Conservation (phyloP, 2,797 vertebrate genomes). For the Esox lucius region DNA sequence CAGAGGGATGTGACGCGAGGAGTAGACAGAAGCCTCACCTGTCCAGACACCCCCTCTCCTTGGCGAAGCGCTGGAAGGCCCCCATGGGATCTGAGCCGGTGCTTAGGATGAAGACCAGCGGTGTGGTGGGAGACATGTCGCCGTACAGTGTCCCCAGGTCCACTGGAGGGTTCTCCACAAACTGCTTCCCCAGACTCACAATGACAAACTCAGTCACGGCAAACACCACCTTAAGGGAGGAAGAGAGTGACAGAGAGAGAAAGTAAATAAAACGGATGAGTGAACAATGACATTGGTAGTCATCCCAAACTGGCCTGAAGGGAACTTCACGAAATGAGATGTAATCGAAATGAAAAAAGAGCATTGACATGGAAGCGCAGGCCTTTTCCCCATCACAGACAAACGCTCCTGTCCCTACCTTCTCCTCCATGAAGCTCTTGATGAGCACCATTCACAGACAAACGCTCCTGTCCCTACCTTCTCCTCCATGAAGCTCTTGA, state of each 20-base stretch:
- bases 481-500: too few species aligned
- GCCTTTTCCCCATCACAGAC: background rate
- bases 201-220: constrained; percentile 83
- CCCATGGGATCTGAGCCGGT: constrained; percentile 86
- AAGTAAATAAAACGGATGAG: background rate
- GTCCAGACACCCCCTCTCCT: constrained; percentile 77
- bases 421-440: too few species aligned
- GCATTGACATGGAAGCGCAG: background rate
- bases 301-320: background rate
- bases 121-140: constrained; percentile 74
- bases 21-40: constrained; percentile 53
- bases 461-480: too few species aligned
- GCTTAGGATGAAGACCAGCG: constrained; percentile 83
- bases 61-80: constrained; percentile 84
- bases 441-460: too few species aligned
- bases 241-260: background rate
- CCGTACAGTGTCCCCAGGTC: constrained; percentile 82
- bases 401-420: too few species aligned
- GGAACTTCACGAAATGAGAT: too few species aligned
- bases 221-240: constrained; percentile 73
- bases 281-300: background rate
- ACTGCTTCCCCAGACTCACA: constrained; percentile 76
- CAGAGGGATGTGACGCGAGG: too few species aligned
- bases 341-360: background rate
- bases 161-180: constrained; percentile 81